Evolutionary conservation across 2,797 vertebrate genomes (phyloP), one percentile per base, ranked within the genome.

Genomic region (Scyliorhinus canicula): DNA sequence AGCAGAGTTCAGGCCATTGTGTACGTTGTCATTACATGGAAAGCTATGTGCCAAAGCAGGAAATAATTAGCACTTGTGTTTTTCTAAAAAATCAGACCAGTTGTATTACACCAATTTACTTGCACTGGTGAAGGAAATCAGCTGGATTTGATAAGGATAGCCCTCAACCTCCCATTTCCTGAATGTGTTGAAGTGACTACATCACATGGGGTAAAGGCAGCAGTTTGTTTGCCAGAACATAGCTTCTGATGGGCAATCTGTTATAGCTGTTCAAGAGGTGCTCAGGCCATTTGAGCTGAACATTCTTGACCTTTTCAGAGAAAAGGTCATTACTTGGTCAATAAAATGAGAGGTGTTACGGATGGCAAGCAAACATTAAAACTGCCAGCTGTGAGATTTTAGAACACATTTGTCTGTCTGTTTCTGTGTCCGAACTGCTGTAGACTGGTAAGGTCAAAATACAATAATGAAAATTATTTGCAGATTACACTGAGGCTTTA

Each of bases 391-490:
- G 98, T 96, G 97, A 96, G 96, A 98, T 98, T 98, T 97, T 98
- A 97, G 97, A 98, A 97, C 97, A 74, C 63, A 55, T 94, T 94
- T 55, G 50, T 74, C 69, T 94, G 93, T 74, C 67, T 94, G 65
- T 94, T 69, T 94, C 47, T 74, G 67, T 96, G 95, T 96, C 97
- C 97, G 97, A 98, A 98, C 97, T 97, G 96, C 97, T 97, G 97
- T 97, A 97, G 98, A 96, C 98, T 98, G 98, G 98, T 98, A 97
- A 98, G 98, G 98, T 99, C 98, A 98, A 98, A 98, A 98, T 98
- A 98, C 98, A 98, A 98, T 99, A 99, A 99, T 99, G 98, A 99
- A 99, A 99, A 99, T 99, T 98, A 99, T 99, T 98, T 98, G 98
- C 98, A 98, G 98, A 99, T 99, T 98, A 99, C 99, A 99, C 98